Evolutionary conservation across 2,888 invertebrate genomes (phyloP).

Genomic region (Caenorhabditis sp.): DNA sequence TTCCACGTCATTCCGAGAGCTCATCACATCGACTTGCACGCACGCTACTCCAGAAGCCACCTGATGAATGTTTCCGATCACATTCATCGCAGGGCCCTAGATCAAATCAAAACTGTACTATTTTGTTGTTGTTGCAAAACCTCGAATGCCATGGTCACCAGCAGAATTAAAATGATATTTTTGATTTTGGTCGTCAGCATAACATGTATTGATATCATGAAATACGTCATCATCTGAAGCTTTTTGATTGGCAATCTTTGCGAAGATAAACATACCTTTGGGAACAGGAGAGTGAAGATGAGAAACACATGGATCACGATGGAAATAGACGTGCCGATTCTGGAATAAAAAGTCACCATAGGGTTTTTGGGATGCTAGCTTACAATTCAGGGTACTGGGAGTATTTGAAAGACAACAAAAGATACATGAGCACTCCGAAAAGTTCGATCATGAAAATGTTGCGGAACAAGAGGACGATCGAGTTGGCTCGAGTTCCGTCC

Average conservation of each 20-base stretch:
- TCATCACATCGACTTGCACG: slow-evolving; percentile 68
- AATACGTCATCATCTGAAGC: slow-evolving; percentile 54
- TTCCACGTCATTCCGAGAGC: slow-evolving; percentile 63
- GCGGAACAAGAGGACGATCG: slow-evolving; percentile 35
- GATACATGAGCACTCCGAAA: slow-evolving; percentile 69
- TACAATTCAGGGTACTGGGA: slow-evolving; percentile 59
- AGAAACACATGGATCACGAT: slow-evolving; percentile 62
- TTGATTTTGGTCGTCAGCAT: slow-evolving; percentile 60
- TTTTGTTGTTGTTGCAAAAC: no score
- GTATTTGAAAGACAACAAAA: slow-evolving; percentile 69
- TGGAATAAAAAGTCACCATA: slow-evolving; percentile 49
- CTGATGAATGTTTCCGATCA: slow-evolving; percentile 66
- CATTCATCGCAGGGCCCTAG: slow-evolving; percentile 71
- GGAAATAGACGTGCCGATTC: slow-evolving; percentile 62
- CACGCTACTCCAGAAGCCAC: slow-evolving; percentile 71
- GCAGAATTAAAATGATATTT: slow-evolving; percentile 54
- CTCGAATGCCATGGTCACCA: slow-evolving; percentile 61
- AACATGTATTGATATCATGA: slow-evolving; percentile 58
- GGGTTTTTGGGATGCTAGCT: slow-evolving; percentile 4
- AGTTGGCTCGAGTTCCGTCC: slow-evolving; percentile 46
- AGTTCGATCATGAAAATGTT: slow-evolving; percentile 60
- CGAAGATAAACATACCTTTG: slow-evolving; percentile 34
- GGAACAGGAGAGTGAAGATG: slow-evolving; percentile 62
- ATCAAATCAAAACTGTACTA: no score
- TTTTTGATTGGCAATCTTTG: neutral